Evolutionary conservation across 2,797 vertebrate genomes (phyloP), one percentile per base, ranked within the genome.

Genomic region (Pygocentrus nattereri): DNA sequence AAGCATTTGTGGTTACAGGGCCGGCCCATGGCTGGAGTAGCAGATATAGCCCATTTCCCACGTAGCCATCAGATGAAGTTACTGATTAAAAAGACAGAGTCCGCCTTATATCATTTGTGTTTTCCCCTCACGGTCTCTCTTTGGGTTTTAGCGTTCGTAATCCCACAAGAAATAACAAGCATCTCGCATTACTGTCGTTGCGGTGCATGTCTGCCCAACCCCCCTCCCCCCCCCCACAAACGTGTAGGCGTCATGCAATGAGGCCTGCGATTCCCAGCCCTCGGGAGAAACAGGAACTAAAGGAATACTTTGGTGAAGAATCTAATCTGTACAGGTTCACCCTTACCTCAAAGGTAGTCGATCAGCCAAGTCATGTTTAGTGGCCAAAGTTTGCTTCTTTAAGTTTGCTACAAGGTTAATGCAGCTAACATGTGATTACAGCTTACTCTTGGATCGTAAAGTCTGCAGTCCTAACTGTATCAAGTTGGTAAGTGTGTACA

Each of bases 11-110:
- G 87, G 89, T 88, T 50, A 58, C 59, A 58, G 62, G 56, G 49
- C 34, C 41, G 41, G 78, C 65, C 90, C 76, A 30, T 80, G 85
- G 83, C 87, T 84, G 74, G n/a, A 21, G 78, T 23, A 89, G 88
- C 74, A 79, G 82, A 68, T 68, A 68, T 68, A 44, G 38, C 38
- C 38, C 21, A 23, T 92, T 93, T 93, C 90, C 90, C 89, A 90
- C 83, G 64, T 71, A 87, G 82, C 83, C 84, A 64, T 93, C 92
- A 92, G 88, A 87, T 93, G 88, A 80, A 79, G 81, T 93, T 92
- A 91, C 92, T 90, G 84, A 90, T 92, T 88, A 78, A 88, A 89
- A 88, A 88, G 90, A 92, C 92, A 90, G 90, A 83, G 85, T 83
- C 78, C 81, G 68, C 19, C 73, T 90, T 80, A 83, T 88, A 85